phyloP scores from a whole-genome alignment of 2,797 vertebrate genomes.

The Centroberyx gerrardi region DNA sequence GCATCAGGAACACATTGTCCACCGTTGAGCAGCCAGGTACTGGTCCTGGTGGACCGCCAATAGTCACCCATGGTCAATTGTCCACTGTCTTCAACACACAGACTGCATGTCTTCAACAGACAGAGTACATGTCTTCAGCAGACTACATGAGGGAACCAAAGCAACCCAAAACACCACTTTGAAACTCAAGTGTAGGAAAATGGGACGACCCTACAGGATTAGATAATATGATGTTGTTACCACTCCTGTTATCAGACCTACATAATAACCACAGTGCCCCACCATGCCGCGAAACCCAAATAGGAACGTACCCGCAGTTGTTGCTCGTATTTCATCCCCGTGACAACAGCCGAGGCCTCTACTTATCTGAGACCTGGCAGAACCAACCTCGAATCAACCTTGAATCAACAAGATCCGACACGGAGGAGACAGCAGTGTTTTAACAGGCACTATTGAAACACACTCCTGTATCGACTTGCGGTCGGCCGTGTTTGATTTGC shows the following conservation, averaged over 20 bases:
- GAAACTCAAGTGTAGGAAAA: conserved; percentile 33
- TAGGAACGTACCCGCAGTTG: conserved; percentile 47
- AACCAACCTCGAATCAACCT: conserved; percentile 40
- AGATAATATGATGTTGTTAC: conserved; percentile 52
- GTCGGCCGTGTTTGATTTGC: conserved; percentile 46
- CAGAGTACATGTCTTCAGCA: neutral
- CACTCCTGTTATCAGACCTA: conserved; percentile 54
- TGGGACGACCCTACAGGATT: conserved; percentile 34
- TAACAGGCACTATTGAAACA: conserved; percentile 21
- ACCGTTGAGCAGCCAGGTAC: too few relatives aligned
- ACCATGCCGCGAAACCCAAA: conserved; percentile 23
- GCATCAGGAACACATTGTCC: too few relatives aligned
- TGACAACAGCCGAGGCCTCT: conserved; percentile 51
- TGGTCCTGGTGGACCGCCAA: too few relatives aligned
- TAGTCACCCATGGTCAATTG: too few relatives aligned
- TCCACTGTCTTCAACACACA: too few relatives aligned
- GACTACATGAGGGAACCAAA: conserved; percentile 19
- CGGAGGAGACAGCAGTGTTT: conserved; percentile 37
- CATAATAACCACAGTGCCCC: conserved; percentile 51
- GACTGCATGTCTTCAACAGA: too few relatives aligned
- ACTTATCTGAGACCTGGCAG: conserved; percentile 51
- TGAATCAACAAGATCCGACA: conserved; percentile 56
- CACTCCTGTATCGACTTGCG: conserved; percentile 39
- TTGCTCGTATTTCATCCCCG: conserved; percentile 52
- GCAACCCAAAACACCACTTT: conserved; percentile 23